Conservation (phyloP, 2,113 vertebrate genomes). For the Notothenia rossii region DNA sequence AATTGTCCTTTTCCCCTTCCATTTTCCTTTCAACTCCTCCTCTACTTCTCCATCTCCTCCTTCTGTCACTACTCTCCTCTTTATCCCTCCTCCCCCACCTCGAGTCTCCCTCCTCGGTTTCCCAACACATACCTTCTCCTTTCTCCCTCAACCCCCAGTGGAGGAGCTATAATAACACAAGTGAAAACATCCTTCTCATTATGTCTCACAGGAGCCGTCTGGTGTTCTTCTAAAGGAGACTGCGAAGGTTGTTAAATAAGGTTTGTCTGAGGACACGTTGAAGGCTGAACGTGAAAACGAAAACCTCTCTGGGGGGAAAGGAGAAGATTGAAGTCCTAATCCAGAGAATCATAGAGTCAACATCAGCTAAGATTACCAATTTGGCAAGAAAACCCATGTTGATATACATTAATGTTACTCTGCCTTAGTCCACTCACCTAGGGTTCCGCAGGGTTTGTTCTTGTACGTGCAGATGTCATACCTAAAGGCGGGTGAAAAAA, state of each 20-base stretch:
- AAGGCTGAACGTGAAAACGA: slow-evolving; percentile 31
- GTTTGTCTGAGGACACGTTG: slow-evolving; percentile 62
- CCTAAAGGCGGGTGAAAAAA: slow-evolving; percentile 81
- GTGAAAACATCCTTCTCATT: slow-evolving; percentile 67
- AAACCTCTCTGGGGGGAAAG: slow-evolving; percentile 39
- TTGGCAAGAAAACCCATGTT: slow-evolving; percentile 14
- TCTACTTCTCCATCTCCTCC: slow-evolving; percentile 41
- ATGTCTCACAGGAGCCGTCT: slow-evolving; percentile 52
- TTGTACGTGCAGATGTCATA: slow-evolving; percentile 99
- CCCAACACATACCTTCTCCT: slow-evolving; percentile 42
- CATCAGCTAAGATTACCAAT: slow-evolving; percentile 19
- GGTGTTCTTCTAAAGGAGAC: slow-evolving; percentile 33
- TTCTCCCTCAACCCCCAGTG: slow-evolving; percentile 21
- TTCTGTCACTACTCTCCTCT: slow-evolving; percentile 28
- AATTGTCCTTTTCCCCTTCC: slow-evolving; percentile 71
- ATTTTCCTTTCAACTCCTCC: slow-evolving; percentile 61
- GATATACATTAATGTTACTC: not conserved
- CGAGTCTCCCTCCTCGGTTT: not conserved
- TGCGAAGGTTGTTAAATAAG: slow-evolving; percentile 40
- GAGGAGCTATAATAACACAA: slow-evolving; percentile 62
- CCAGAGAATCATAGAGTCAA: slow-evolving; percentile 21
- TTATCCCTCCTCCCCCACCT: not conserved
- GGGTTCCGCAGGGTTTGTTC: slow-evolving; percentile 98
- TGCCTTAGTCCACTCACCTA: slow-evolving; percentile 88
- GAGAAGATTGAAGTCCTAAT: slow-evolving; percentile 11